Conservation (phyloP, 2,888 invertebrate species). For the Plebejus argus region DNA sequence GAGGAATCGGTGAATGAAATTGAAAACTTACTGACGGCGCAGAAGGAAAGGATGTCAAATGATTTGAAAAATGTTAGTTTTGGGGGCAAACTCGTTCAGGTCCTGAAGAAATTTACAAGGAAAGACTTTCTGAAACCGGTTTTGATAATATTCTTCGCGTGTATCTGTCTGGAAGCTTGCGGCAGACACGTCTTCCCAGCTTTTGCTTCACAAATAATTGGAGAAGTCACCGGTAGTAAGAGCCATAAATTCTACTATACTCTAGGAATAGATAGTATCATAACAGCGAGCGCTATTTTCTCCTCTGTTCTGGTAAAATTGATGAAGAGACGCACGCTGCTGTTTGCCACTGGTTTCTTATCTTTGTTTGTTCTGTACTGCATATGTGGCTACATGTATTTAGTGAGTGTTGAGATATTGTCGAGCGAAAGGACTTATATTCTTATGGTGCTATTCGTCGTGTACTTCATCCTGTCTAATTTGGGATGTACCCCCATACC, state of each 20-base stretch:
- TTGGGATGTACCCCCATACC: slow-evolving; percentile 64
- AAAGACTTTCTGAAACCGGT: slow-evolving; percentile 60
- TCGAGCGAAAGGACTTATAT: slow-evolving; percentile 50
- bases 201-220: slow-evolving; percentile 58
- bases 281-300: slow-evolving; percentile 52
- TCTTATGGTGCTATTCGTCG: slow-evolving; percentile 51
- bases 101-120: slow-evolving; percentile 52
- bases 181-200: slow-evolving; percentile 60
- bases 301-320: slow-evolving; percentile 56
- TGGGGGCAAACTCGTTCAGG: slow-evolving; percentile 37
- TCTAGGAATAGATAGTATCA: slow-evolving; percentile 55
- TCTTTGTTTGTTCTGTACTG: slow-evolving; percentile 48
- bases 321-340: slow-evolving; percentile 53
- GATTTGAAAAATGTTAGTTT: slow-evolving; percentile 38
- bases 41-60: slow-evolving; percentile 46
- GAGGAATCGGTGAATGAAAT: slow-evolving; percentile 49
- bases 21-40: slow-evolving; percentile 51
- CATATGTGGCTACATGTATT: slow-evolving; percentile 53
- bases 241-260: slow-evolving; percentile 55
- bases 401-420: slow-evolving; percentile 47
- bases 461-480: slow-evolving; percentile 58
- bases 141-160: slow-evolving; percentile 50
- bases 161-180: slow-evolving; percentile 53
- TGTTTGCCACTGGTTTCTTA: slow-evolving; percentile 55
- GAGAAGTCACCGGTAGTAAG: slow-evolving; percentile 51